phyloP scores from a whole-genome alignment of 1,140 invertebrate species.

The Callitettix versicolor region DNA sequence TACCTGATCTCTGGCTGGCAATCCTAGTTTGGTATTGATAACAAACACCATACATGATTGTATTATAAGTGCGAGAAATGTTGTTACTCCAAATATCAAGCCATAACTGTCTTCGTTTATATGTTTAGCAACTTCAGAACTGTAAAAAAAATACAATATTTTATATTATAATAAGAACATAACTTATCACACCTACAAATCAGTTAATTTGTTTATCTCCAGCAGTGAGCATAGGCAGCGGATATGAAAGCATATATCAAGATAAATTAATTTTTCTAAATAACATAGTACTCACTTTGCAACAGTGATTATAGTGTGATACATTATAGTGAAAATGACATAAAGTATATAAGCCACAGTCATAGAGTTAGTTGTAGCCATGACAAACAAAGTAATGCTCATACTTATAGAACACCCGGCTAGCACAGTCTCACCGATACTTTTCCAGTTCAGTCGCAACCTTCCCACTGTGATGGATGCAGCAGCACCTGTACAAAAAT shows the following conservation, averaged over 20 bases:
- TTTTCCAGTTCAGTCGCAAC: slow-evolving; percentile 43
- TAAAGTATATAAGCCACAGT: slow-evolving; percentile 64
- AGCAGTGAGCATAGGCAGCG: too few relatives aligned
- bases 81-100: slow-evolving; percentile 83
- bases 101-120: slow-evolving; percentile 75
- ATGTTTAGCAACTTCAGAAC: slow-evolving; percentile 71
- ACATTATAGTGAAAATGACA: slow-evolving; percentile 63
- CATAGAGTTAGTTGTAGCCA: slow-evolving; percentile 49
- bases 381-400: slow-evolving; percentile 49
- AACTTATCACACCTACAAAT: too few relatives aligned
- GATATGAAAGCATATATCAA: too few relatives aligned
- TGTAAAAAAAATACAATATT: slow-evolving; percentile 37
- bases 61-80: slow-evolving; percentile 62
- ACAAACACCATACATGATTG: slow-evolving; percentile 68
- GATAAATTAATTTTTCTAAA: too few relatives aligned
- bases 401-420: slow-evolving; percentile 47
- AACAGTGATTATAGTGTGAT: slow-evolving; percentile 73
- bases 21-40: slow-evolving; percentile 35
- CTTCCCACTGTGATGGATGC: slow-evolving; percentile 39
- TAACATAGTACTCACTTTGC: slow-evolving; percentile 67
- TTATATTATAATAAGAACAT: too few relatives aligned
- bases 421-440: slow-evolving; percentile 43
- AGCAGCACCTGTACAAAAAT: slow-evolving; percentile 34
- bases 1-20: slow-evolving; percentile 40
- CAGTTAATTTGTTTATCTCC: too few relatives aligned